These are phyloP conservation scores for Thaleichthys pacificus DNA, from an alignment of 2,797 vertebrate species.

Conservation along the genomic window DNA sequence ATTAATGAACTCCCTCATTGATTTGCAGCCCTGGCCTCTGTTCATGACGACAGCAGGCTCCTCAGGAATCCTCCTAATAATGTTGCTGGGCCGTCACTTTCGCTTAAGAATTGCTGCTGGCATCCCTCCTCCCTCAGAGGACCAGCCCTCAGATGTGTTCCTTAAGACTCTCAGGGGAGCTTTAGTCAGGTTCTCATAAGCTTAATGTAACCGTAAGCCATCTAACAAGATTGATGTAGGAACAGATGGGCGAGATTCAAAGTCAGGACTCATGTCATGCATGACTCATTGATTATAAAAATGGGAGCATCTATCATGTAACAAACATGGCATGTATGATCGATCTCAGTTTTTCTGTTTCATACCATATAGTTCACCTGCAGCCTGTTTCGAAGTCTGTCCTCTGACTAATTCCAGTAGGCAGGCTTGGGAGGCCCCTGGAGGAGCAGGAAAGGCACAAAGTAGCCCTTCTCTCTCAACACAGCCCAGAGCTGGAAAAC, in stretches of 20 bases:
- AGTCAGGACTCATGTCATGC: no score
- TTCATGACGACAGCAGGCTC: conserved; percentile 14
- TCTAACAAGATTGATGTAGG: neutral
- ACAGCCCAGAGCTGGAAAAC: neutral
- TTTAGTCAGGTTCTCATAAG: conserved; percentile 8
- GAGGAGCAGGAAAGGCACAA: neutral
- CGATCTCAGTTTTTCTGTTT: neutral
- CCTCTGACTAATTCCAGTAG: neutral
- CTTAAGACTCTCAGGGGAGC: neutral
- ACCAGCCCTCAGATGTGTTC: conserved; percentile 9
- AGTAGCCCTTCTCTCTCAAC: neutral
- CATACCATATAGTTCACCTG: neutral
- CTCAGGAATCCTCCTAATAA: conserved; percentile 46
- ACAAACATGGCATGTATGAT: no score
- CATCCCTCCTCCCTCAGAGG: conserved; percentile 13
- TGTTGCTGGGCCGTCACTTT: conserved; percentile 61
- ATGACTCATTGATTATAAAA: no score
- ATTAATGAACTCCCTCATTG: conserved; percentile 74
- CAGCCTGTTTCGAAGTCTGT: neutral
- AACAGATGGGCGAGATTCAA: neutral
- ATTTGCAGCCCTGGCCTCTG: conserved; percentile 54
- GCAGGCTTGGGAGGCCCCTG: neutral
- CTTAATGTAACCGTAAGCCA: conserved; percentile 8
- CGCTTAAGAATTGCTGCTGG: conserved; percentile 34
- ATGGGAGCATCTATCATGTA: no score